These are phyloP conservation scores for Cyprinodon variegatus DNA, from an alignment of 2,113 vertebrate genomes.

Conservation along the genomic window DNA sequence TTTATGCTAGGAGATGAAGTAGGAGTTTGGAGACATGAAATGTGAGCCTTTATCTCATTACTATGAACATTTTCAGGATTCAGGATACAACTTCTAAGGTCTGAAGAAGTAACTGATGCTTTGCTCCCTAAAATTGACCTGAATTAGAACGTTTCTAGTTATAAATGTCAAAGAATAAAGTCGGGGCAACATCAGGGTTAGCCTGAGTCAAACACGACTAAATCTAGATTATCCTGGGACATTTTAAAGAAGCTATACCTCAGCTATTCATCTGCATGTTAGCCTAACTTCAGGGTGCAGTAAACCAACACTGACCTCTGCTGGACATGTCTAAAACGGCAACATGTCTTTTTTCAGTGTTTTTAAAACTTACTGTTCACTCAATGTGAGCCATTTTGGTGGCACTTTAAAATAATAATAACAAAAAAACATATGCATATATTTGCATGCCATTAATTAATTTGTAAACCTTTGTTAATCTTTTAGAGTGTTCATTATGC, in stretches of 20 bases:
- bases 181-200: background rate
- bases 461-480: too few relatives aligned
- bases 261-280: slow-evolving; percentile 11
- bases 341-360: background rate
- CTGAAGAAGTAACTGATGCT: background rate
- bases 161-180: background rate
- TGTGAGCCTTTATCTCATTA: too few relatives aligned
- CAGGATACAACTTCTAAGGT: too few relatives aligned
- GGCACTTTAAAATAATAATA: too few relatives aligned
- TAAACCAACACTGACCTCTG: slow-evolving; percentile 51
- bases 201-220: background rate
- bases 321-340: background rate
- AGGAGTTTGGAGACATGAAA: too few relatives aligned
- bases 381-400: too few relatives aligned
- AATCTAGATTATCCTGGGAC: background rate
- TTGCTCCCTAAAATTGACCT: background rate
- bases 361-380: too few relatives aligned
- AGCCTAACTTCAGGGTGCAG: background rate
- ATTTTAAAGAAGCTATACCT: background rate
- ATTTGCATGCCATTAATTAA: too few relatives aligned
- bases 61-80: too few relatives aligned
- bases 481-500: too few relatives aligned
- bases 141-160: background rate
- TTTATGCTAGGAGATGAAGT: too few relatives aligned
- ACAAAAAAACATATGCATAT: too few relatives aligned